Percentiles rank a stretch among this genome's conserved stretches.
These are phyloP conservation scores for Silurus aristotelis DNA, from an alignment of 2,797 vertebrate genomes.

Conservation along the genomic window DNA sequence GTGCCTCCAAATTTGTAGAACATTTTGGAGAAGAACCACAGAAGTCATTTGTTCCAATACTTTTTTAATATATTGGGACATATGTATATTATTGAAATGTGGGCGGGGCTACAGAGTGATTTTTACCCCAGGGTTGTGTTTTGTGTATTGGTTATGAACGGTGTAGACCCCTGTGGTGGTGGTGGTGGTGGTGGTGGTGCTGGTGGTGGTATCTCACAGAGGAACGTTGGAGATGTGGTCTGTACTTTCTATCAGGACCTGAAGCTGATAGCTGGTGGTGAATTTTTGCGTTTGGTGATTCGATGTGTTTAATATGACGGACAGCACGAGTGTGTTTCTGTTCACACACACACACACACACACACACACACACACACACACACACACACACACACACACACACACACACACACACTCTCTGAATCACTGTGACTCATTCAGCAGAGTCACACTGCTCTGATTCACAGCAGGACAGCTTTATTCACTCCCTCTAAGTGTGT, in stretches of 20 bases:
- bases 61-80: too few species aligned
- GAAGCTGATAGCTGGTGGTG: not conserved
- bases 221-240: too few species aligned
- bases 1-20: too few species aligned
- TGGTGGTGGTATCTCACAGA: too few species aligned
- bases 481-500: conserved; percentile 11
- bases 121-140: not conserved
- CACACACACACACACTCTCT: too few species aligned
- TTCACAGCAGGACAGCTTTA: conserved; percentile 32
- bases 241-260: not conserved
- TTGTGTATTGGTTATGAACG: not conserved
- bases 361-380: too few species aligned
- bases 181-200: too few species aligned
- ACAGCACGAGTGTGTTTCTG: not conserved
- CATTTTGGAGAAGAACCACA: too few species aligned
- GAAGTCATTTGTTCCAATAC: too few species aligned
- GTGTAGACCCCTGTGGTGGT: not conserved
- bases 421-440: conserved; percentile 23
- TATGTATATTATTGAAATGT: not conserved
- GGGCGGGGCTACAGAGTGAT: not conserved
- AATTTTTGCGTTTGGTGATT: not conserved
- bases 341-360: not conserved
- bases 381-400: too few species aligned
- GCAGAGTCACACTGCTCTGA: conserved; percentile 29
- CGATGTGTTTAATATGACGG: not conserved